Evolutionary conservation across 1,140 invertebrate species (phyloP).

Genomic region (Manduca sexta): DNA sequence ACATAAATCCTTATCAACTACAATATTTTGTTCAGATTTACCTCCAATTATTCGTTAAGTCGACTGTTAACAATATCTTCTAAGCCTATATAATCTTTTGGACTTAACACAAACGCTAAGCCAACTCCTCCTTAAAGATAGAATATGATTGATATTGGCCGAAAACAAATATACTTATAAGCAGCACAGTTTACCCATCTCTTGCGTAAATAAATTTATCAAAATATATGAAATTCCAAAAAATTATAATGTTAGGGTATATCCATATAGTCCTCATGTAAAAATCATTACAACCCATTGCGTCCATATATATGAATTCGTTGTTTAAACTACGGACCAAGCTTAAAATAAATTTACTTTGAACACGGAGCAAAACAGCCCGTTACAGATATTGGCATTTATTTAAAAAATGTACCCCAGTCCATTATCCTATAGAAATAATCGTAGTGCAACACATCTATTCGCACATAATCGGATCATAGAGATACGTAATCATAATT

Average conservation of each 20-base stretch:
- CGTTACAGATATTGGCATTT: neutral
- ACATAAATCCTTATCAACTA: too few relatives aligned
- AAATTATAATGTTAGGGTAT: constrained; percentile 8
- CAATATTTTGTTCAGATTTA: too few relatives aligned
- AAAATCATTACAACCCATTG: constrained; percentile 58
- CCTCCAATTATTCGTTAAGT: too few relatives aligned
- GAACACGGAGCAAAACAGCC: constrained; percentile 28
- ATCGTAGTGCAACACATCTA: neutral
- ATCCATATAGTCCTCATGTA: constrained; percentile 34
- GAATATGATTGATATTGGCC: too few relatives aligned
- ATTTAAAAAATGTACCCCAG: neutral
- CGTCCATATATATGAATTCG: constrained; percentile 48
- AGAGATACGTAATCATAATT: constrained; percentile 22
- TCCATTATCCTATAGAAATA: constrained; percentile 6
- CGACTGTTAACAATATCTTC: too few relatives aligned
- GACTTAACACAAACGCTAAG: too few relatives aligned
- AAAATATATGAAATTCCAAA: neutral
- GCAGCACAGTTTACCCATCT: neutral
- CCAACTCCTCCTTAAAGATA: too few relatives aligned
- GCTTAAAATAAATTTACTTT: constrained; percentile 59
- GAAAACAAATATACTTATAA: too few relatives aligned
- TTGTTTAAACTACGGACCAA: constrained; percentile 51
- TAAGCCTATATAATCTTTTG: too few relatives aligned
- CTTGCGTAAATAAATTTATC: neutral
- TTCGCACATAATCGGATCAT: constrained; percentile 10